Evolutionary conservation across 2,888 invertebrate species (phyloP).

Genomic region (Megamerina dolium): DNA sequence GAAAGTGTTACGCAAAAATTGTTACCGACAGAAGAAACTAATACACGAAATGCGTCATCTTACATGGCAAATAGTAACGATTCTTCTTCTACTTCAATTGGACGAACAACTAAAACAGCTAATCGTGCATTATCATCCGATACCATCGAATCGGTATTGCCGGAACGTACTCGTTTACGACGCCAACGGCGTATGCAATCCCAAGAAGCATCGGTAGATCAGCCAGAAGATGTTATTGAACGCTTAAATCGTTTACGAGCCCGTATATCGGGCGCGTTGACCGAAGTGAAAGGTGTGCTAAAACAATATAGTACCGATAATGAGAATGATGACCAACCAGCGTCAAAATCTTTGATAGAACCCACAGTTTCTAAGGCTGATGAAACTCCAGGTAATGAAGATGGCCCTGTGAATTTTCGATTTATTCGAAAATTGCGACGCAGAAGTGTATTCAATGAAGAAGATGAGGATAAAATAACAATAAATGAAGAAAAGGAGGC

Average conservation of each 20-base stretch:
- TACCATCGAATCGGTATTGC: slow-evolving; percentile 23
- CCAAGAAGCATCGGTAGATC: slow-evolving; percentile 22
- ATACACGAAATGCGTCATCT: no score
- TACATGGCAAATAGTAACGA: no score
- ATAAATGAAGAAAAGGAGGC: slow-evolving; percentile 2
- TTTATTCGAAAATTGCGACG: slow-evolving; percentile 43
- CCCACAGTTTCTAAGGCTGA: no score
- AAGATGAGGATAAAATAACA: slow-evolving; percentile 28
- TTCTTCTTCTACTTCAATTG: no score
- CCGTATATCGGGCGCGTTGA: slow-evolving; percentile 43
- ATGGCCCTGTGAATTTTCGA: slow-evolving; percentile 36
- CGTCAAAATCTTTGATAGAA: no score
- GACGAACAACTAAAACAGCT: no score
- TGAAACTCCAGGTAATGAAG: slow-evolving; percentile 12
- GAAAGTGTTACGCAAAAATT: no score
- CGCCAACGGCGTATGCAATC: slow-evolving; percentile 36
- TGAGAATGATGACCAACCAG: slow-evolving; percentile 20
- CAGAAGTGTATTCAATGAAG: slow-evolving; percentile 39
- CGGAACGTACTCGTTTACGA: slow-evolving; percentile 34
- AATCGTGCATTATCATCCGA: slow-evolving; percentile 14
- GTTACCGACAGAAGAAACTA: no score
- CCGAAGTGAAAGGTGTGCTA: slow-evolving; percentile 45
- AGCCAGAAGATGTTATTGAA: slow-evolving; percentile 38
- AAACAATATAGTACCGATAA: slow-evolving; percentile 44
- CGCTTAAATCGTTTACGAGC: slow-evolving; percentile 43